A percentile compares a stretch with the other conserved stretches of the same genome.
phyloP scores from a whole-genome alignment of 2,113 vertebrate genomes.

The Chunga burmeisteri region DNA sequence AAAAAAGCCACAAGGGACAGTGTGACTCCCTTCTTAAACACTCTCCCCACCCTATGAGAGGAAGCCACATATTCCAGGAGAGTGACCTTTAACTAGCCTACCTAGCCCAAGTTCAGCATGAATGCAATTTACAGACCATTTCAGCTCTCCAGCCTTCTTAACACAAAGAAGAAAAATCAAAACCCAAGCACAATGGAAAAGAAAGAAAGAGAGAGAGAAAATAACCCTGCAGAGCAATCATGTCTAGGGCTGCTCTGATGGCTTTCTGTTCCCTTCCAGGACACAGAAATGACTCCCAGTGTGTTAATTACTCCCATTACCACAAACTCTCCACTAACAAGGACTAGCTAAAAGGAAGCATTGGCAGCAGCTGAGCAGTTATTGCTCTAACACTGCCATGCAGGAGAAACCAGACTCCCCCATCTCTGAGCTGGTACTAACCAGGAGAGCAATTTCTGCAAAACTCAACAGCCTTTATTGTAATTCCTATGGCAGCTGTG shows the following conservation, averaged over 20 bases:
- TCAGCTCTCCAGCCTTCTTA: slow-evolving; percentile 74
- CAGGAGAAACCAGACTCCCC: slow-evolving; percentile 23
- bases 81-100: slow-evolving; percentile 75
- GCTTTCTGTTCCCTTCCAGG: slow-evolving; percentile 77
- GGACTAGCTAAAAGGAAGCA: slow-evolving; percentile 52
- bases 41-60: not conserved
- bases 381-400: slow-evolving; percentile 9
- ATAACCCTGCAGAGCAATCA: slow-evolving; percentile 78
- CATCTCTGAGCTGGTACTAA: not conserved
- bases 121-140: slow-evolving; percentile 77
- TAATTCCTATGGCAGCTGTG: slow-evolving; percentile 13
- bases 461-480: slow-evolving; percentile 19
- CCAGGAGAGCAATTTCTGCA: slow-evolving; percentile 9
- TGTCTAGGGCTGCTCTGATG: slow-evolving; percentile 70
- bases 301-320: slow-evolving; percentile 81
- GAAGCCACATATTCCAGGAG: slow-evolving; percentile 58
- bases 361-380: slow-evolving; percentile 61
- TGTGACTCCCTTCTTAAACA: slow-evolving; percentile 34
- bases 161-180: slow-evolving; percentile 77
- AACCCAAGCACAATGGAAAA: slow-evolving; percentile 70
- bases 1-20: slow-evolving; percentile 22
- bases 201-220: slow-evolving; percentile 71
- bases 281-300: slow-evolving; percentile 74
- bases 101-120: slow-evolving; percentile 70
- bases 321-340: slow-evolving; percentile 76